Conservation (phyloP, 2,113 vertebrate genomes). For the Sciurus niger region DNA sequence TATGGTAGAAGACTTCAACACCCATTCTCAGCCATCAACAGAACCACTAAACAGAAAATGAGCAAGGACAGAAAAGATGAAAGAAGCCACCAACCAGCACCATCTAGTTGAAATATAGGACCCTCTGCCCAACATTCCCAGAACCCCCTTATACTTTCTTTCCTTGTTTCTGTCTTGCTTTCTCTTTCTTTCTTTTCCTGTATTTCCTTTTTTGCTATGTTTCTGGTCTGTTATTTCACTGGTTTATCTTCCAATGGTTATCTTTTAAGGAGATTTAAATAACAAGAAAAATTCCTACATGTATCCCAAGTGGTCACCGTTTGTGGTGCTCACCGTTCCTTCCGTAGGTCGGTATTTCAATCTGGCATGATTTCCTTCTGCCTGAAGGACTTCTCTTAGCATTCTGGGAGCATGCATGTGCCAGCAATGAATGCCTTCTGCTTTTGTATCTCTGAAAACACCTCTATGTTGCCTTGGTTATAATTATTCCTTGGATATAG, state of each 20-base stretch:
- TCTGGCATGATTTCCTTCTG: background rate
- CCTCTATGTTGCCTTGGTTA: background rate
- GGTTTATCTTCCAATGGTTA: too few species aligned
- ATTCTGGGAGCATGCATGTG: background rate
- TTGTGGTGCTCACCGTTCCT: background rate
- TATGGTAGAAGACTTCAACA: background rate
- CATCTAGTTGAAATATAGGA: background rate
- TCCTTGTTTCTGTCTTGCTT: too few species aligned
- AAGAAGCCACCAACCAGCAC: background rate
- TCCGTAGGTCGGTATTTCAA: background rate
- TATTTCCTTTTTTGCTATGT: background rate
- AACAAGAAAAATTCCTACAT: background rate
- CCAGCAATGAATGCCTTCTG: background rate
- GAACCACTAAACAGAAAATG: background rate
- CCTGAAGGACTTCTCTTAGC: background rate
- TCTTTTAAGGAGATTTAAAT: background rate
- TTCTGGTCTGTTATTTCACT: background rate
- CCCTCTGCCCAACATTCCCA: background rate
- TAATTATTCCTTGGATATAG: background rate
- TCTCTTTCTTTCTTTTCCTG: background rate
- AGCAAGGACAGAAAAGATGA: background rate
- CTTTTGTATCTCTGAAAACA: background rate
- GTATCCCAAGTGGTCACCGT: background rate
- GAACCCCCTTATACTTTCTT: background rate
- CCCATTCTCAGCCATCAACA: background rate